These are phyloP conservation scores for Congeria kusceri DNA, from an alignment of 2,888 invertebrate genomes.

Conservation along the genomic window DNA sequence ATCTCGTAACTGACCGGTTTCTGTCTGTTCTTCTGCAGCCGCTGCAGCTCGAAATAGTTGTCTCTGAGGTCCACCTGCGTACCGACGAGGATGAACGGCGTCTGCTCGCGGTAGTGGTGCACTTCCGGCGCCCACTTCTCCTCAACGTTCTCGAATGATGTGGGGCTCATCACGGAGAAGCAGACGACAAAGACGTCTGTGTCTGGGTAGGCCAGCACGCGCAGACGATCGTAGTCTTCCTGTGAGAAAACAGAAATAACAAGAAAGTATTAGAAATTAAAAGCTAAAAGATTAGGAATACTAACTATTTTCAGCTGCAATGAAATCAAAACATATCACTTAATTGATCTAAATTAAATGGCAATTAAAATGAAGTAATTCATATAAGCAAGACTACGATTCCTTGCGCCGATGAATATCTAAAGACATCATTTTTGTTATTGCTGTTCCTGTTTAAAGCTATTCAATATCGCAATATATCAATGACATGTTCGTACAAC, in stretches of 20 bases:
- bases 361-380: too few relatives aligned
- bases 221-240: slow-evolving; percentile 81
- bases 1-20: slow-evolving; percentile 62
- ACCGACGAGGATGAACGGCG: slow-evolving; percentile 79
- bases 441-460: too few relatives aligned
- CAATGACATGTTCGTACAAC: too few relatives aligned
- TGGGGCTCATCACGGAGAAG: slow-evolving; percentile 76
- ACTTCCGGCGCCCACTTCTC: slow-evolving; percentile 80
- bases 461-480: too few relatives aligned
- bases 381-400: too few relatives aligned
- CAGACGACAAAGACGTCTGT: slow-evolving; percentile 81
- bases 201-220: slow-evolving; percentile 79
- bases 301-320: too few relatives aligned
- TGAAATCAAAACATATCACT: too few relatives aligned
- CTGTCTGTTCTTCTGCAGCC: slow-evolving; percentile 61
- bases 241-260: slow-evolving; percentile 41
- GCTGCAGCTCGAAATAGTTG: slow-evolving; percentile 58
- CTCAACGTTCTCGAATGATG: slow-evolving; percentile 78
- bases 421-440: too few relatives aligned
- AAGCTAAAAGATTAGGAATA: too few relatives aligned
- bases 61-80: slow-evolving; percentile 80
- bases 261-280: not conserved
- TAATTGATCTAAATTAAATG: too few relatives aligned
- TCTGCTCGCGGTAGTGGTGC: slow-evolving; percentile 75
- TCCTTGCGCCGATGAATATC: too few relatives aligned